Evolutionary conservation across 2,797 vertebrate species (phyloP).

Genomic region (Spea hammondii): DNA sequence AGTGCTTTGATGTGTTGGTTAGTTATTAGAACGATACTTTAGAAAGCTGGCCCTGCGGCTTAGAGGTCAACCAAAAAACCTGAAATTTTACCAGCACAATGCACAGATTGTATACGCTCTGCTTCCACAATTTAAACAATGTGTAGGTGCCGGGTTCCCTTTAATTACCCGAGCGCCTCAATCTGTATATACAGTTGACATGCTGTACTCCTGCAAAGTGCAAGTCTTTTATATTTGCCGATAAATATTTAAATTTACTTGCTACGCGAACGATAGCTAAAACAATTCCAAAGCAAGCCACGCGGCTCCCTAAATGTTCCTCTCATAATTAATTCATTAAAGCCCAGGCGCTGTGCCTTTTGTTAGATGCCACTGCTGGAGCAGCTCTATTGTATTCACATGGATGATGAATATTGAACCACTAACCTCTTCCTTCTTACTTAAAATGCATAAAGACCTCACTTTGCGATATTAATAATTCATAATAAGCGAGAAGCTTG

Average conservation of each 20-base stretch:
- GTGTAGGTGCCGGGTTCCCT: too few relatives aligned
- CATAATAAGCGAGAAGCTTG: background rate
- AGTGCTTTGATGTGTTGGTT: too few relatives aligned
- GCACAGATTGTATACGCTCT: too few relatives aligned
- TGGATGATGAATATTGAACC: conserved; percentile 14
- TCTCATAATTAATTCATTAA: conserved; percentile 40
- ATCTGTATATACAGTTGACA: too few relatives aligned
- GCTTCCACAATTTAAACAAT: too few relatives aligned
- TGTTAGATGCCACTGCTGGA: conserved; percentile 3
- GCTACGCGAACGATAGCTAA: conserved; percentile 12
- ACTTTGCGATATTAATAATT: background rate
- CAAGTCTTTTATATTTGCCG: conserved; percentile 7
- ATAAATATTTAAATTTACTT: conserved; percentile 26
- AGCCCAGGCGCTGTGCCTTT: conserved; percentile 15
- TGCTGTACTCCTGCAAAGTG: background rate
- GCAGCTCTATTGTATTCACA: conserved; percentile 15
- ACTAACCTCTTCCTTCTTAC: background rate
- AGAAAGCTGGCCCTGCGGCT: too few relatives aligned
- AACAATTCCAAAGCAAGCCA: background rate
- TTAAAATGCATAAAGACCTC: background rate
- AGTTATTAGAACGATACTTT: too few relatives aligned
- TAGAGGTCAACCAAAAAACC: too few relatives aligned
- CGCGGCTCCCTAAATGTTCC: conserved; percentile 18
- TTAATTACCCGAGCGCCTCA: too few relatives aligned
- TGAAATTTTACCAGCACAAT: too few relatives aligned